Conservation (phyloP, 1,140 invertebrate genomes). For the Pseudomyrmex cubaensis region DNA sequence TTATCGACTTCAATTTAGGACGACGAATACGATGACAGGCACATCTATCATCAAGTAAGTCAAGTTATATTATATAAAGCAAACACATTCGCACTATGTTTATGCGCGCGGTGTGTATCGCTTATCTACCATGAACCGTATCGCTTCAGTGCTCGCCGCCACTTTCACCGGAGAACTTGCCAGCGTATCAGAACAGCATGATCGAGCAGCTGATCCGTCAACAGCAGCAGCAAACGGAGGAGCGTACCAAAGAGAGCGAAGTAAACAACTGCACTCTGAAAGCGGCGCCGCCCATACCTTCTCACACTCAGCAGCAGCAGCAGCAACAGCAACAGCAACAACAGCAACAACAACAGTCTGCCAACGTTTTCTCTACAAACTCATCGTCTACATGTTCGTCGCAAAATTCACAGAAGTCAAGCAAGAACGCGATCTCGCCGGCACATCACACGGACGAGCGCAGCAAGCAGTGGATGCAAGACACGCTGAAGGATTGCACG, state of each 20-base stretch:
- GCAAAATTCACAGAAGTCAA: conserved; percentile 73
- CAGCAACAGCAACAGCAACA: conserved; percentile 51
- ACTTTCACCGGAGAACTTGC: conserved; percentile 76
- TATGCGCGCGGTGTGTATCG: background rate
- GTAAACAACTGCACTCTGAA: conserved; percentile 69
- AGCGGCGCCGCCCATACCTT: conserved; percentile 74
- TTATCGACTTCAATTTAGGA: conserved; percentile 65
- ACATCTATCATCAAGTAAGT: conserved; percentile 69
- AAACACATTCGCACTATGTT: background rate
- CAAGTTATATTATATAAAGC: conserved; percentile 1
- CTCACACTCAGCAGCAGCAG: conserved; percentile 64
- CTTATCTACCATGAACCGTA: conserved; percentile 37
- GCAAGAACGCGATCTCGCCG: conserved; percentile 70
- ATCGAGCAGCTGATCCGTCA: conserved; percentile 85
- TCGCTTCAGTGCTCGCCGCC: conserved; percentile 77
- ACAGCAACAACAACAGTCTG: conserved; percentile 33
- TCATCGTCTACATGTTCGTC: conserved; percentile 74
- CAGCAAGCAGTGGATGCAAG: conserved; percentile 76
- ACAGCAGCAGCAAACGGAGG: conserved; percentile 79
- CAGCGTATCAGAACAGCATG: conserved; percentile 86
- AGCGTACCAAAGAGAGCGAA: conserved; percentile 70
- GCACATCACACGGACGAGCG: conserved; percentile 63
- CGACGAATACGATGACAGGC: conserved; percentile 74
- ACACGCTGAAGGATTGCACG: conserved; percentile 78
- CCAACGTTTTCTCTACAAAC: conserved; percentile 53